Conservation (phyloP, 2,797 vertebrate genomes). For the Sebastes alutus region DNA sequence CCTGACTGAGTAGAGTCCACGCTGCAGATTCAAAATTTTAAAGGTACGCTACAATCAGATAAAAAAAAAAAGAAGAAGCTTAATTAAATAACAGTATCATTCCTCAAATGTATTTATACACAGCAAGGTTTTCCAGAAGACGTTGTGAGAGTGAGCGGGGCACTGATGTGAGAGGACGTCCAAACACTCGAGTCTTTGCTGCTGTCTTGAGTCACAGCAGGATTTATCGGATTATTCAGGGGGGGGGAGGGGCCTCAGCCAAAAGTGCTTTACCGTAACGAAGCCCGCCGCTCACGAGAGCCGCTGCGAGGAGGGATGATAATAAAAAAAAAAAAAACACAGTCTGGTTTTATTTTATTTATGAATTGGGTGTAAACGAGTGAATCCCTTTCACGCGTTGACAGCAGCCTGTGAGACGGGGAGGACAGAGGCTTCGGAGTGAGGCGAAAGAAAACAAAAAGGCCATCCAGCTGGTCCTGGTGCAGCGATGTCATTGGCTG, state of each 20-base stretch:
- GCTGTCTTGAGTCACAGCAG: conserved; percentile 67
- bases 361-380: conserved; percentile 57
- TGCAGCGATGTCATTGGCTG: conserved; percentile 35
- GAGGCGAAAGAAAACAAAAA: conserved; percentile 16
- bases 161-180: conserved; percentile 51
- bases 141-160: conserved; percentile 41
- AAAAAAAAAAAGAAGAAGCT: conserved; percentile 52
- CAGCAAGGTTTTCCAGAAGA: conserved; percentile 67
- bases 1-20: conserved; percentile 50
- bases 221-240: conserved; percentile 13
- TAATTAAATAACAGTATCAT: conserved; percentile 81
- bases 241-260: conserved; percentile 13
- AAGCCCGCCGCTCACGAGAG: conserved; percentile 6
- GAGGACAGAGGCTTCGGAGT: conserved; percentile 13
- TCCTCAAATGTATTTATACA: conserved; percentile 78
- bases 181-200: conserved; percentile 60
- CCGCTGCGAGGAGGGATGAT: conserved; percentile 31
- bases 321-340: background rate
- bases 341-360: conserved; percentile 46
- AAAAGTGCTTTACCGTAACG: conserved; percentile 67
- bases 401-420: conserved; percentile 54
- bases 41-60: conserved; percentile 66
- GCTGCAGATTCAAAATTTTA: conserved; percentile 41
- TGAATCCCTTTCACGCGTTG: conserved; percentile 17
- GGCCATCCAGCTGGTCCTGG: conserved; percentile 62